Conservation (phyloP, 1,140 invertebrate genomes). For the Aplysia californica region DNA sequence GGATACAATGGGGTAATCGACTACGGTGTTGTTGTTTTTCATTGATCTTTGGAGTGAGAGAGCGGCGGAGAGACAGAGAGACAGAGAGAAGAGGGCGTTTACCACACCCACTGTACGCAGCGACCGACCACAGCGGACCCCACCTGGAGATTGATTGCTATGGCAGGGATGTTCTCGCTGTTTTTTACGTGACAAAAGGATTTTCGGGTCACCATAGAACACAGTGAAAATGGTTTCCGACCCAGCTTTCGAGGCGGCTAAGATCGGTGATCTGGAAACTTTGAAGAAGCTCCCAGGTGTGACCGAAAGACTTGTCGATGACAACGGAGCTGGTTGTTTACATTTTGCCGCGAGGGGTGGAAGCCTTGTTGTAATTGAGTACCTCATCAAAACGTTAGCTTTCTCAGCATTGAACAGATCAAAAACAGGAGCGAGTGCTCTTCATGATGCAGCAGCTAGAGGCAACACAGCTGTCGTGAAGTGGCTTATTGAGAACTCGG, state of each 20-base stretch:
- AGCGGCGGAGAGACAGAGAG: no score
- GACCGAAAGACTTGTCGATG: conserved; percentile 46
- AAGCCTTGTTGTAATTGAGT: conserved; percentile 57
- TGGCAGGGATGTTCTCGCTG: no score
- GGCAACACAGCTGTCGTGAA: conserved; percentile 65
- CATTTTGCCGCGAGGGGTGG: conserved; percentile 69
- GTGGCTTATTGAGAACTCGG: conserved; percentile 65
- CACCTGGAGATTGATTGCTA: no score
- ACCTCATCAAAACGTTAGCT: conserved; percentile 51
- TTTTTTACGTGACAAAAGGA: no score
- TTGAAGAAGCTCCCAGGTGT: conserved; percentile 7
- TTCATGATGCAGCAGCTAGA: conserved; percentile 69
- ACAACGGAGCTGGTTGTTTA: conserved; percentile 64
- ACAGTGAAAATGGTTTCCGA: conserved; percentile 12
- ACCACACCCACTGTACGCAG: no score
- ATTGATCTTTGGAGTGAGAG: no score
- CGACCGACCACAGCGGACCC: no score
- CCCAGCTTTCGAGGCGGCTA: conserved; percentile 5
- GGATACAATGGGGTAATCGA: no score
- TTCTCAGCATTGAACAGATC: conserved; percentile 53
- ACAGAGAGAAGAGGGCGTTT: no score
- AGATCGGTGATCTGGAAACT: conserved; percentile 20
- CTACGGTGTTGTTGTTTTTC: no score
- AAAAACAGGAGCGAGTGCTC: conserved; percentile 65
- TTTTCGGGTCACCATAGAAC: no score